Evolutionary conservation across 2,888 invertebrate genomes (phyloP), one percentile per base, ranked within the genome.

Genomic region (Abrostola tripartita): DNA sequence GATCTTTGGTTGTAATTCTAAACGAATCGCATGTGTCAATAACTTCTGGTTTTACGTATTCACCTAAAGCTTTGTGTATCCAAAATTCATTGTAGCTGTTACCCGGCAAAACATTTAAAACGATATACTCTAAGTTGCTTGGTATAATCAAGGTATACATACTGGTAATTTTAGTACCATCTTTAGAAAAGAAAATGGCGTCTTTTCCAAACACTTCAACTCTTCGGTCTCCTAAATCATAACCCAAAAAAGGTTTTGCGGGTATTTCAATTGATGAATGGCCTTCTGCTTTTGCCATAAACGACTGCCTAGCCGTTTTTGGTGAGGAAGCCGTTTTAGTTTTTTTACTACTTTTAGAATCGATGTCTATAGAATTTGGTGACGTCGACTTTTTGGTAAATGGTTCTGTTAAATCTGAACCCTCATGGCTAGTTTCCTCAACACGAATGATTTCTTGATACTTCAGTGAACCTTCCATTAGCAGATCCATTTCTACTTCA

Each of bases 391-490:
- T 78, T 74, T 84, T 86, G 0, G 81, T 72, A 10, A 73, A n/a
- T 12, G 69, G 56, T 6, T 57, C 42, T 56, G 74, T 77, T 14
- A 63, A 58, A 10, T 77, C 78, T 1, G 77, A 68, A 5, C 54
- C 41, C 49, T 86, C 86, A 2, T 67, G 65, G 41, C 41, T 65
- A 36, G 55, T 51, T 24, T 84, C 86, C 61, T 87, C 85, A 5
- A 76, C 52, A 66, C 82, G 68, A n/a, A 68, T 56, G 11, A 86
- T 66, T 64, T 89, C 89, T 73, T 90, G 82, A 76, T 88, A 87
- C 81, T 95, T 95, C 5, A 95, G 77, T 38, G 95, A 94, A 41
- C 92, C 92, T 82, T 93, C 91, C 73, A 95, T 90, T 1, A 95
- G 74, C 40, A 95, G 82, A 67, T 94, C 94, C 54, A 78, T 61